Base-by-base conservation (phyloP, 2,888 invertebrate genomes). In the Drosophila subsilvestris region DNA sequence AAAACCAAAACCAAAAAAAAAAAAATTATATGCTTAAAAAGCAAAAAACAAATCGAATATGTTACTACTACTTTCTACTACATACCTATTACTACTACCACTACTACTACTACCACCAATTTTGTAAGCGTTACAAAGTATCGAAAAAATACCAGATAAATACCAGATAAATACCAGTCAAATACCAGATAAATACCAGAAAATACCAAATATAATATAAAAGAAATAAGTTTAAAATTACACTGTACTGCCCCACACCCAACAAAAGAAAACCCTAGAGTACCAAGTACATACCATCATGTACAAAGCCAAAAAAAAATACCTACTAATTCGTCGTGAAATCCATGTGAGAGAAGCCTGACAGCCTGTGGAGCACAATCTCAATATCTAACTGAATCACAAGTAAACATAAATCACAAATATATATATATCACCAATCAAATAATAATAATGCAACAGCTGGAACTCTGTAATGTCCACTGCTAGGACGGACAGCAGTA, bases 31-130 rank as follows among this genome's bases (percentile, higher is more conserved):
- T 69, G 67, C 37, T 37, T 14, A 14, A 61, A 62, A 63, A 71
- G 25, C 71, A 61, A 62, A 42, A 80, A 58, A 60, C 53, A 51
- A 60, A 57, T 44, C 53, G 54, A 78, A 78, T 76, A 84, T 80
- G 84, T 80, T 69, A 84, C 74, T 63, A 84, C 61, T 70, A 70
- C 67, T 78, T 68, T 70, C 80, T 81, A 78, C 83, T 83, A 86
- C 78, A 78, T 86, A 80, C 74, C 65, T 84, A 75, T 72, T 83
- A 77, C 70, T 79, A 80, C 68, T 79, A 68, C 42, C n/a, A n/a
- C n/a, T 63, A 63, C 70, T 68, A 78, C 83, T 79, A 79, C 83
- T 58, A 81, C 60, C 63, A 74, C 54, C 63, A 56, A 62, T 83
- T 63, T 78, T 84, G 70, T 86, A 78, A 78, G 71, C 78, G 61